A percentile compares a stretch with the other conserved stretches of the same genome.
Conservation (phyloP, 2,888 invertebrate species). For the Platerodrilus igneus region DNA sequence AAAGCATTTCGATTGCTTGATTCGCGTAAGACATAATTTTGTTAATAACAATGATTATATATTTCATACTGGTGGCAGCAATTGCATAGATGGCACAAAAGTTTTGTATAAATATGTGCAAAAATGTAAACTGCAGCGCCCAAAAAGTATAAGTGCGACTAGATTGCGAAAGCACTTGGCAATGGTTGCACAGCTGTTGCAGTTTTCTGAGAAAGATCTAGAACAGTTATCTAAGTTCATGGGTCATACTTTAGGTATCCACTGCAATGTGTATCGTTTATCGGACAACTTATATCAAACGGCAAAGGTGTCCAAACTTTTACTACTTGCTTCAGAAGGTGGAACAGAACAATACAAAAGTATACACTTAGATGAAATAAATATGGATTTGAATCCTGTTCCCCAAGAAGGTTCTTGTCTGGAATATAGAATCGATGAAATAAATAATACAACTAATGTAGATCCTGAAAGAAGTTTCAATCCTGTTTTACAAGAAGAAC, state of each 20-base stretch:
- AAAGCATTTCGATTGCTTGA: constrained; percentile 21
- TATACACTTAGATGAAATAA: constrained; percentile 15
- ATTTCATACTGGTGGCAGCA: constrained; percentile 17
- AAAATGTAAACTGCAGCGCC: constrained; percentile 17
- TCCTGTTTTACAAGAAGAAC: no score
- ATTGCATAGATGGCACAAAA: constrained; percentile 25
- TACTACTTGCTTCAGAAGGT: constrained; percentile 9
- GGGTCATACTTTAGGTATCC: constrained; percentile 8
- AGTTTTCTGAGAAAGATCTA: constrained; percentile 6
- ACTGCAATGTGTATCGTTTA: constrained; percentile 7
- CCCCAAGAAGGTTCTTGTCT: no score
- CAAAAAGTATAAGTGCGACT: constrained; percentile 19
- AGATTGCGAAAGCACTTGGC: constrained; percentile 25
- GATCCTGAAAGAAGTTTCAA: no score
- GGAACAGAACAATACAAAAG: constrained; percentile 7
- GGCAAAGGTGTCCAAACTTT: constrained; percentile 9
- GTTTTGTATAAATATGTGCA: constrained; percentile 21
- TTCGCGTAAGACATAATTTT: constrained; percentile 21
- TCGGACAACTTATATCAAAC: constrained; percentile 4
- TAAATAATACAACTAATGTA: no score
- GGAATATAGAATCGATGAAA: no score
- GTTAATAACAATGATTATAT: constrained; percentile 15
- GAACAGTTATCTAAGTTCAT: constrained; percentile 8
- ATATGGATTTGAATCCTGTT: constrained; percentile 10
- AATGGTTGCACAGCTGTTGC: constrained; percentile 7